Percentiles rank a stretch among this genome's conserved stretches.
Evolutionary conservation across 2,797 vertebrate species (phyloP).

Genomic region (Myripristis jacobus): DNA sequence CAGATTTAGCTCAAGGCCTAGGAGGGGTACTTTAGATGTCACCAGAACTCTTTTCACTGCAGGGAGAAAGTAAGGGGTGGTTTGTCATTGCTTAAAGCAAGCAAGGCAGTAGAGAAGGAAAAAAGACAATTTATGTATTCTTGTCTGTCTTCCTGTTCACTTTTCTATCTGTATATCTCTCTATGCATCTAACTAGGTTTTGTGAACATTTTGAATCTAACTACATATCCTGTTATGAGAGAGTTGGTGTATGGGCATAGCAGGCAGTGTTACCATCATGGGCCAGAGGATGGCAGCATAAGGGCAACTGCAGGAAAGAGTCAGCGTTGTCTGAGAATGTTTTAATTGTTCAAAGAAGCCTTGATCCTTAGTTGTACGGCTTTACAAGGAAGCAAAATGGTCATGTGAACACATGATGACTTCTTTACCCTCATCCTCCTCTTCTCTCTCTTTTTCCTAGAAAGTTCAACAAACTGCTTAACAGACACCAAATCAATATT

Average conservation of each 20-base stretch:
- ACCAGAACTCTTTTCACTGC: slow-evolving; percentile 60
- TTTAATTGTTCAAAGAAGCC: slow-evolving; percentile 4
- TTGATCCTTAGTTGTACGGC: slow-evolving; percentile 36
- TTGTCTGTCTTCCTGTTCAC: not conserved
- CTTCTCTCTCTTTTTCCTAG: slow-evolving; percentile 12
- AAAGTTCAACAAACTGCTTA: slow-evolving; percentile 39
- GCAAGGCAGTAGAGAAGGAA: slow-evolving; percentile 20
- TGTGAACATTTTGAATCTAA: not conserved
- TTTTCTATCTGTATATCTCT: slow-evolving; percentile 1
- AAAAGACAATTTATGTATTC: slow-evolving; percentile 4
- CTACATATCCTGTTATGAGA: not conserved
- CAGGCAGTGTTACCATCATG: slow-evolving; percentile 9
- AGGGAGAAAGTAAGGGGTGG: slow-evolving; percentile 41
- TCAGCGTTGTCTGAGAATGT: not conserved
- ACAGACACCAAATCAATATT: slow-evolving; percentile 66
- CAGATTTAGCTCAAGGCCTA: slow-evolving; percentile 80
- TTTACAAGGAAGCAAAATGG: slow-evolving; percentile 31
- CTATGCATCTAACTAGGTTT: not conserved
- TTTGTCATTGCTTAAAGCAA: slow-evolving; percentile 44
- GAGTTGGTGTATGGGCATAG: not conserved
- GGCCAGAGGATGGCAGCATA: slow-evolving; percentile 63
- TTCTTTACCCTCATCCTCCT: slow-evolving; percentile 41
- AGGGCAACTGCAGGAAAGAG: slow-evolving; percentile 29
- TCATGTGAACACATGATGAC: slow-evolving; percentile 59
- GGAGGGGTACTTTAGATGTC: slow-evolving; percentile 73